Evolutionary conservation across 1,140 invertebrate species (phyloP).

Genomic region (Dermatophagoides farinae): DNA sequence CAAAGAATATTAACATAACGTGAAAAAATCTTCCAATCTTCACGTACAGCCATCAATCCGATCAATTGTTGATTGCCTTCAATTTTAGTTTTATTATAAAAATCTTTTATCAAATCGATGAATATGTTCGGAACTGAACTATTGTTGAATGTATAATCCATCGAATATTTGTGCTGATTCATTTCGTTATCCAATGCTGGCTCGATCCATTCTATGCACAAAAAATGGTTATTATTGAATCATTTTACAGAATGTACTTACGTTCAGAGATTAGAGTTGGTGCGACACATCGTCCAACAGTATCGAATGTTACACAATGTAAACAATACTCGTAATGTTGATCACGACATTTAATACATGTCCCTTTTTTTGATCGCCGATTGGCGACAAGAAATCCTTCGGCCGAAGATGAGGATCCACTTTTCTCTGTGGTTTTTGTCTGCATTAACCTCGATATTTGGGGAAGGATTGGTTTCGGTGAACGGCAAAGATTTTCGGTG

Average conservation of each 20-base stretch:
- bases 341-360: neutral
- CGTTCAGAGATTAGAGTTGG: neutral
- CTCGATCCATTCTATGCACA: neutral
- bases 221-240: neutral
- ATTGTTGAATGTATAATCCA: conserved; percentile 2
- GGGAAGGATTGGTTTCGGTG: neutral
- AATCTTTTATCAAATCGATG: neutral
- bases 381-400: neutral
- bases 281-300: conserved; percentile 4
- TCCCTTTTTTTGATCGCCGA: neutral
- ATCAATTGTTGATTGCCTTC: neutral
- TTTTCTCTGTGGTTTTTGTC: neutral
- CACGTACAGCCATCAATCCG: neutral
- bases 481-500: neutral
- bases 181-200: neutral
- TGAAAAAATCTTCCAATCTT: neutral
- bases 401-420: neutral
- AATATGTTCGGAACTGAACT: conserved; percentile 5
- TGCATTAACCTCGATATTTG: neutral
- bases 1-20: neutral
- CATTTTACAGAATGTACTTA: neutral
- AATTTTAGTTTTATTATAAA: neutral
- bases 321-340: conserved; percentile 1
- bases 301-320: conserved; percentile 3
- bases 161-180: neutral